Evolutionary conservation across 2,888 invertebrate species (phyloP).

Genomic region (Xylota sylvarum): DNA sequence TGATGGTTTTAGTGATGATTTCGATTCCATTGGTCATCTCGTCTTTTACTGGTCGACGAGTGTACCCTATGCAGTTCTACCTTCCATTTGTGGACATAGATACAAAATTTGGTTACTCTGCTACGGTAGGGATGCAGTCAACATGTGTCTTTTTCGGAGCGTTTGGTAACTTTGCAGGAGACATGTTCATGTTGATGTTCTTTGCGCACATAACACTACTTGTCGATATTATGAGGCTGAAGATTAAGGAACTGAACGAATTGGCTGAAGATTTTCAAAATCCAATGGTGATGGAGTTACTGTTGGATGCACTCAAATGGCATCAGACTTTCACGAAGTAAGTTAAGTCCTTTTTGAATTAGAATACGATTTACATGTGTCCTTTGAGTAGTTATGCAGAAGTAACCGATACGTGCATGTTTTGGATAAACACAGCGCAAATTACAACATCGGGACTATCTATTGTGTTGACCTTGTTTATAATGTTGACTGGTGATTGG

Average conservation of each 20-base stretch:
- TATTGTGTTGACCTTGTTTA: slow-evolving; percentile 52
- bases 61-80: slow-evolving; percentile 64
- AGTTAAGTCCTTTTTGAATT: not conserved
- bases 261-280: not conserved
- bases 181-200: slow-evolving; percentile 67
- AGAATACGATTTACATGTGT: not conserved
- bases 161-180: slow-evolving; percentile 75
- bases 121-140: slow-evolving; percentile 59
- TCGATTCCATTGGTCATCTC: slow-evolving; percentile 49
- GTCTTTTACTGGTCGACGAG: slow-evolving; percentile 44
- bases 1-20: slow-evolving; percentile 5
- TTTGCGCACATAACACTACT: slow-evolving; percentile 65
- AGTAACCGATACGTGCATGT: not conserved
- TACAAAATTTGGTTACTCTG: slow-evolving; percentile 58
- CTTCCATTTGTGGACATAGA: slow-evolving; percentile 71
- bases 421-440: slow-evolving; percentile 60
- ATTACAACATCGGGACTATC: slow-evolving; percentile 59
- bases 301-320: slow-evolving; percentile 70
- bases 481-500: slow-evolving; percentile 60
- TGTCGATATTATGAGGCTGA: slow-evolving; percentile 66
- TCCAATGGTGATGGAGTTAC: not conserved
- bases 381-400: slow-evolving; percentile 27
- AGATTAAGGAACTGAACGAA: slow-evolving; percentile 58
- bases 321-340: slow-evolving; percentile 76
- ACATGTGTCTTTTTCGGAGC: slow-evolving; percentile 61